Conservation (phyloP, 2,888 invertebrate genomes). For the Aproaerema taeniolella region DNA sequence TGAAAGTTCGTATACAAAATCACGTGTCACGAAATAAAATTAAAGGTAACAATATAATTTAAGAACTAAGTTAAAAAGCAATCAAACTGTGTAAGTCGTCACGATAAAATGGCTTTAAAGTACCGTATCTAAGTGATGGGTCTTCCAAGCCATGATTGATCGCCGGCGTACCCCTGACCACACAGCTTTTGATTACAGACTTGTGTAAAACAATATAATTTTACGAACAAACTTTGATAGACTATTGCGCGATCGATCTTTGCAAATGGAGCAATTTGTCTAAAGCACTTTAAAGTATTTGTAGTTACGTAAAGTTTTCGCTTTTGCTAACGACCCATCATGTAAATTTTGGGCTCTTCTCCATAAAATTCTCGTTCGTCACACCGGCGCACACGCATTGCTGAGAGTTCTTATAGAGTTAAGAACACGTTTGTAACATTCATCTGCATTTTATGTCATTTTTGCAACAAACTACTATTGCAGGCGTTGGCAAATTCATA, state of each 20-base stretch:
- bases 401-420: too few species aligned
- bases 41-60: too few species aligned
- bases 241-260: too few species aligned
- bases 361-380: conserved; percentile 30
- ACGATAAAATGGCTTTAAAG: too few species aligned
- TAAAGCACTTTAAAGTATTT: neutral
- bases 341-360: conserved; percentile 23
- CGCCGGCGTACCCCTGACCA: neutral
- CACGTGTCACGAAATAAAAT: too few species aligned
- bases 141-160: neutral
- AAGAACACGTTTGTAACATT: neutral
- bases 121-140: neutral
- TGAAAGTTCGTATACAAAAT: too few species aligned
- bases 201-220: too few species aligned
- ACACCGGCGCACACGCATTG: conserved; percentile 25
- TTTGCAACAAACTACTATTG: neutral
- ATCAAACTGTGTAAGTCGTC: too few species aligned
- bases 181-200: too few species aligned
- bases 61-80: too few species aligned
- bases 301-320: conserved; percentile 26
- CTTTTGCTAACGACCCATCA: conserved; percentile 20
- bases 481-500: neutral
- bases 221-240: too few species aligned
- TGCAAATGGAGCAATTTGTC: conserved; percentile 6
- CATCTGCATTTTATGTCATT: conserved; percentile 3